phyloP scores from a whole-genome alignment of 2,113 vertebrate genomes.

The Emydura subglobosa region DNA sequence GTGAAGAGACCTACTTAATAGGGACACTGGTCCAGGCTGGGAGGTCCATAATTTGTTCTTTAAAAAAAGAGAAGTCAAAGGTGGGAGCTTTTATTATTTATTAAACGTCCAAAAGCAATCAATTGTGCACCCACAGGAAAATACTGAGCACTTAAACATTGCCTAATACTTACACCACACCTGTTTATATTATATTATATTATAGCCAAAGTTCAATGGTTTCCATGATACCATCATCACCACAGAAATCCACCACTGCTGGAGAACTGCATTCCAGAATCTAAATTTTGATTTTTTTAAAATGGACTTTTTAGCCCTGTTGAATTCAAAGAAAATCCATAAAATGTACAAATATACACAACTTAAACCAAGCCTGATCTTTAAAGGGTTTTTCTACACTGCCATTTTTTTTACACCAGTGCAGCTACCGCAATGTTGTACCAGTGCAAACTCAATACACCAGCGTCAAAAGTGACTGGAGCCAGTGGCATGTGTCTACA shows the following conservation, averaged over 20 bases:
- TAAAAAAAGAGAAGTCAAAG: background rate
- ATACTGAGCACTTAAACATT: slow-evolving; percentile 13
- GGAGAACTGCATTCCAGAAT: background rate
- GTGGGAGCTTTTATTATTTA: background rate
- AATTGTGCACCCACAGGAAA: background rate
- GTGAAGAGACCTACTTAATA: rapidly evolving
- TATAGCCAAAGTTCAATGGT: background rate
- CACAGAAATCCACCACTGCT: background rate
- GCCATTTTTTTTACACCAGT: no score
- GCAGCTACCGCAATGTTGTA: background rate
- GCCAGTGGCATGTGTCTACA: background rate
- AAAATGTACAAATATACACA: background rate
- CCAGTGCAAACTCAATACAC: background rate
- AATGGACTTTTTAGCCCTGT: slow-evolving; percentile 6
- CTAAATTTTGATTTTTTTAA: background rate
- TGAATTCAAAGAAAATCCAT: background rate
- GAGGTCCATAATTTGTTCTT: background rate
- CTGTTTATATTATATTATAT: background rate
- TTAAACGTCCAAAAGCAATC: background rate
- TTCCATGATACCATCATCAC: background rate
- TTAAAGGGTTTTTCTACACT: background rate
- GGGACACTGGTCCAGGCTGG: background rate
- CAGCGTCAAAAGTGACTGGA: background rate
- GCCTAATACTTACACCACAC: background rate
- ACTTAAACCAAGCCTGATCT: background rate